phyloP scores from a whole-genome alignment of 1,140 invertebrate species.

The Homarus americanus region DNA sequence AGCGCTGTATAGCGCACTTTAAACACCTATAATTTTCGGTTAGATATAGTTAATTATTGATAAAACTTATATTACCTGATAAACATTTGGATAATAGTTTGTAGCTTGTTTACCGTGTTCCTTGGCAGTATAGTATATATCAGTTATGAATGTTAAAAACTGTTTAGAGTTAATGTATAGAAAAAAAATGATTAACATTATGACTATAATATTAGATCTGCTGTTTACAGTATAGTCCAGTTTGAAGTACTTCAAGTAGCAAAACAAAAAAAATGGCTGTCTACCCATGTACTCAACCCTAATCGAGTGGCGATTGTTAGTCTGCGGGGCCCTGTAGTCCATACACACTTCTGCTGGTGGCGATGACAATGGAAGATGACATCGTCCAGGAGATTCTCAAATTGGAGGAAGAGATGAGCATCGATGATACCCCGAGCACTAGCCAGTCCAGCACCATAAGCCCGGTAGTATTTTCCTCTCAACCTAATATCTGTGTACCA shows the following conservation, averaged over 20 bases:
- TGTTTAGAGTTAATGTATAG: not conserved
- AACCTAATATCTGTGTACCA: not conserved
- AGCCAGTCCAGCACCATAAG: no score
- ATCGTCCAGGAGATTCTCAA: constrained; percentile 27
- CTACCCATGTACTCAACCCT: not conserved
- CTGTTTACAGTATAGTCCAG: constrained; percentile 15
- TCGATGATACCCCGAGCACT: no score
- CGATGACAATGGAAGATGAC: not conserved
- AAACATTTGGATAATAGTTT: not conserved
- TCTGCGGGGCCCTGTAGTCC: not conserved
- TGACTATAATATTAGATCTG: not conserved
- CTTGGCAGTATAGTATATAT: not conserved
- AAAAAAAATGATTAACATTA: not conserved
- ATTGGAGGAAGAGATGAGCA: constrained; percentile 25
- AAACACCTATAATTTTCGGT: no score
- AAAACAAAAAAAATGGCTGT: not conserved
- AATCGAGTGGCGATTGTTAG: constrained; percentile 7
- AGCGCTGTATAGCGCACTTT: no score
- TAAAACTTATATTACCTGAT: no score
- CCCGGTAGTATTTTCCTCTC: not conserved
- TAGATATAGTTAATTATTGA: no score
- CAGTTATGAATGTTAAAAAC: not conserved
- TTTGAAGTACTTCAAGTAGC: constrained; percentile 1
- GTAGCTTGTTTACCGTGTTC: not conserved
- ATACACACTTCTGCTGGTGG: not conserved